Evolutionary conservation across 2,888 invertebrate species (phyloP), one percentile per base, ranked within the genome.

Genomic region (Melolontha melolontha): DNA sequence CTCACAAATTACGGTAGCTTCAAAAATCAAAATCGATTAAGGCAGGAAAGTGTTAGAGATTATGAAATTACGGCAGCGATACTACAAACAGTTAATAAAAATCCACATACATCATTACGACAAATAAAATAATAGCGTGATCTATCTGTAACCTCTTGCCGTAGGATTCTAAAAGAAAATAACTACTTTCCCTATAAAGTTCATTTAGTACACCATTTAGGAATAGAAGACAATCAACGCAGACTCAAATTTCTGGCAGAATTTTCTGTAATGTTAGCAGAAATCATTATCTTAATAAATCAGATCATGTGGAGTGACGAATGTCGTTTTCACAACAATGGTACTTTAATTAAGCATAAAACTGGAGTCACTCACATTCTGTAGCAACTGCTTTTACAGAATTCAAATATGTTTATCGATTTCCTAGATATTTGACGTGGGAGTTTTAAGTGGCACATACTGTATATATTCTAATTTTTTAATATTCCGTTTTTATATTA

Each of bases 181-280:
- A 44, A n/a, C 10, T 44, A 16, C 44, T 44, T 44, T 44, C 12
- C 44, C 1, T 44, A 44, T 44, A 44, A 44, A n/a, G 44, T 16
- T 44, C 12, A 44, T 44, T 44, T 44, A 44, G 44, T 44, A 4
- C 44, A 44, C 44, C 44, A 44, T 44, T 44, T 44, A 44, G n/a
- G 12, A n/a, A 44, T n/a, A n/a, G 5, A 12, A n/a, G 4, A 44
- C 12, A 44, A 44, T 44, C 44, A 44, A 44, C 44, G 44, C 16
- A 44, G n/a, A 42, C 42, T 42, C 42, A 2, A 42, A 6, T 42
- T 42, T 42, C 12, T 44, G 44, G 11, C 12, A 44, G 12, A 12
- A n/a, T 44, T 44, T 44, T 44, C 44, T 44, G 44, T 44, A 5
- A 6, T n/a, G 44, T 44, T 44, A 44, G 44, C 44, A 12, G 44